Percentiles rank a stretch among this genome's conserved stretches.
Conservation (phyloP, 1,140 invertebrate genomes). For the Pararge aegeria region DNA sequence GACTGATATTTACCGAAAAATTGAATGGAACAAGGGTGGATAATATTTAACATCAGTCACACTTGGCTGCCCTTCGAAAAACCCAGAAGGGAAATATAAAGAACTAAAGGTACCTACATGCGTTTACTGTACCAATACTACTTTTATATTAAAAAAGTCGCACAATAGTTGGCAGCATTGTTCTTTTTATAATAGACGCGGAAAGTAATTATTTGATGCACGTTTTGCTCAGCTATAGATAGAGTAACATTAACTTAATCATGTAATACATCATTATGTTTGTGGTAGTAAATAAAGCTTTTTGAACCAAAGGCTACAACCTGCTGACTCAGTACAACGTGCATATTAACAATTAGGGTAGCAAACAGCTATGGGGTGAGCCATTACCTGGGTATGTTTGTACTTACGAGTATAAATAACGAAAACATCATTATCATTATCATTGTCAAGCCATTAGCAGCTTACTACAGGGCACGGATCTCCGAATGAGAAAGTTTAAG, state of each 20-base stretch:
- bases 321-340: no score
- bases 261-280: no score
- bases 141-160: background rate
- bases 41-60: constrained; percentile 16
- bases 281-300: no score
- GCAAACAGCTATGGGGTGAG: no score
- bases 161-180: background rate
- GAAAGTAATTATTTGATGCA: background rate
- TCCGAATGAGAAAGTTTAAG: no score
- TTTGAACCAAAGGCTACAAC: no score
- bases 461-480: no score
- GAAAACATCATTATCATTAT: no score
- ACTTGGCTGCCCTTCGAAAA: constrained; percentile 11
- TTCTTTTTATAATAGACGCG: background rate
- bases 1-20: constrained; percentile 18
- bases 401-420: no score
- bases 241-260: background rate
- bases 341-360: no score
- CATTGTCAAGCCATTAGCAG: no score
- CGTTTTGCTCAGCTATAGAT: background rate
- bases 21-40: constrained; percentile 5
- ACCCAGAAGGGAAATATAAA: background rate
- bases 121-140: background rate
- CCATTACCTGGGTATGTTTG: no score
- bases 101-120: background rate